phyloP scores from a whole-genome alignment of 2,113 vertebrate genomes.

The Amphilophus citrinellus region DNA sequence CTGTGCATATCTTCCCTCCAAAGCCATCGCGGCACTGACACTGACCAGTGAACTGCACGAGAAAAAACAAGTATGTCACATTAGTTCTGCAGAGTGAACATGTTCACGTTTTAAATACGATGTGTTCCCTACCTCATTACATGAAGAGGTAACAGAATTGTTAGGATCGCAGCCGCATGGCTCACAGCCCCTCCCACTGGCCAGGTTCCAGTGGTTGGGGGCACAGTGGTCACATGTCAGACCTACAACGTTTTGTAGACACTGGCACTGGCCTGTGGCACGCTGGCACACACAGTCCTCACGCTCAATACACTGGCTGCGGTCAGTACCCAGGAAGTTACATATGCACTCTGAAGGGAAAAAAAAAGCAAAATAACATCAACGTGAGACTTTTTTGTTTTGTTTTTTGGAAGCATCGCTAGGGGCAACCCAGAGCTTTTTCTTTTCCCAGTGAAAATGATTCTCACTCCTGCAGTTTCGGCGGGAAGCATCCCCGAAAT shows the following conservation, averaged over 20 bases:
- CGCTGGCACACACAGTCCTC: conserved; percentile 89
- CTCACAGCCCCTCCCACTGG: conserved; percentile 87
- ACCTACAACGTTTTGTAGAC: conserved; percentile 89
- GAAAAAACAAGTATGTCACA: background rate
- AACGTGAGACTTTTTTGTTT: background rate
- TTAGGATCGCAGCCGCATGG: conserved; percentile 89
- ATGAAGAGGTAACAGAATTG: conserved; percentile 85
- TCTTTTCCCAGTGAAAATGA: background rate
- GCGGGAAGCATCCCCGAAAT: conserved; percentile 87
- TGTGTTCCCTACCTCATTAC: conserved; percentile 87
- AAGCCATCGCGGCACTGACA: conserved; percentile 94
- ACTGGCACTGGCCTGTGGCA: conserved; percentile 90
- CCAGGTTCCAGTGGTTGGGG: conserved; percentile 94
- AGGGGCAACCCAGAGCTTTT: background rate
- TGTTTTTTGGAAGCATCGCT: background rate
- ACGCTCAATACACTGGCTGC: conserved; percentile 84
- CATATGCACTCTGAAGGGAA: conserved; percentile 88
- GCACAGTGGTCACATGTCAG: conserved; percentile 91
- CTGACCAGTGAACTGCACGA: conserved; percentile 90
- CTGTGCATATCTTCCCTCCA: conserved; percentile 89
- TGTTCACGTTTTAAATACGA: background rate
- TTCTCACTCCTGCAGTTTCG: conserved; percentile 94
- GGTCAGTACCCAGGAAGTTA: conserved; percentile 88
- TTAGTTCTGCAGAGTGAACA: background rate
- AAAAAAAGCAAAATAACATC: background rate